A percentile compares a stretch with the other conserved stretches of the same genome.
Evolutionary conservation across 2,113 vertebrate species (phyloP).

Genomic region (Phalacrocorax aristotelis): DNA sequence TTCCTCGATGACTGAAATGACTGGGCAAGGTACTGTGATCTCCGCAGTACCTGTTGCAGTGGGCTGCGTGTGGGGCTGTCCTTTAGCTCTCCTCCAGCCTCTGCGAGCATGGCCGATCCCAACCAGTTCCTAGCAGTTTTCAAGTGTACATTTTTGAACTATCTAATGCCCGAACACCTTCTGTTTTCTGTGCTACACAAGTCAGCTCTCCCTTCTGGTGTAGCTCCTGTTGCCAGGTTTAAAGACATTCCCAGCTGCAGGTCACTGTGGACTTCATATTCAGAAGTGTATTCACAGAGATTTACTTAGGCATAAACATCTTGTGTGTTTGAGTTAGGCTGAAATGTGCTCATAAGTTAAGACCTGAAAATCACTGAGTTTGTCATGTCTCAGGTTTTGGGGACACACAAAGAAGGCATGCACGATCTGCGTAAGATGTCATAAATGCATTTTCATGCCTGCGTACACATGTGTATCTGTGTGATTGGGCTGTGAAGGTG

Average conservation of each 20-base stretch:
- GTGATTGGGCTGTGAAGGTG: not conserved
- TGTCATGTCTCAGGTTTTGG: not conserved
- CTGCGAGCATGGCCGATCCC: rapidly evolving
- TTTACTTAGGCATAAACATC: not conserved
- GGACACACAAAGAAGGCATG: rapidly evolving
- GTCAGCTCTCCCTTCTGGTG: not conserved
- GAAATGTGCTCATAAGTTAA: not conserved
- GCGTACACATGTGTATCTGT: not conserved
- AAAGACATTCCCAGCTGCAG: not conserved
- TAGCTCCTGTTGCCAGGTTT: not conserved
- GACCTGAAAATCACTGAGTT: not conserved
- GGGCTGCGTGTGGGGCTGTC: not conserved
- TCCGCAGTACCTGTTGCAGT: not conserved
- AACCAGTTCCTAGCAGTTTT: not conserved
- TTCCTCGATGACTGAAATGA: not conserved
- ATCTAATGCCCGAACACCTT: not conserved
- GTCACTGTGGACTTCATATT: not conserved
- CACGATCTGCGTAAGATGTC: not conserved
- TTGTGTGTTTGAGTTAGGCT: not conserved
- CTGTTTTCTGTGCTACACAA: not conserved
- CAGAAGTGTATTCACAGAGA: not conserved
- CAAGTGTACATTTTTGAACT: not conserved
- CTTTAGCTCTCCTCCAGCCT: not conserved
- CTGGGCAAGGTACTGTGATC: not conserved
- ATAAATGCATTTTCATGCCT: not conserved